phyloP scores from a whole-genome alignment of 2,797 vertebrate genomes.

The Sparidentex hasta region DNA sequence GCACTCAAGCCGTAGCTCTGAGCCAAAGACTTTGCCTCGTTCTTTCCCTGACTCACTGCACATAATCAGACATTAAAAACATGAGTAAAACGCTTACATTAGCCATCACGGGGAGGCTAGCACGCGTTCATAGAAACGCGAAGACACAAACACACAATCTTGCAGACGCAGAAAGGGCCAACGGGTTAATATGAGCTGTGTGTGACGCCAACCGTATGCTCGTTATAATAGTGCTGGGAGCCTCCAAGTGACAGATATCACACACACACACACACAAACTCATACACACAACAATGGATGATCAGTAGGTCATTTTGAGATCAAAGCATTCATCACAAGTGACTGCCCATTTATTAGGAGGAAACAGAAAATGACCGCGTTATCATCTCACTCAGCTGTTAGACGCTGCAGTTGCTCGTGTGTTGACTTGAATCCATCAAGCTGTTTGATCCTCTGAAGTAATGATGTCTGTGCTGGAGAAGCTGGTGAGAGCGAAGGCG shows the following conservation, averaged over 20 bases:
- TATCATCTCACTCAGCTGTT: constrained; percentile 44
- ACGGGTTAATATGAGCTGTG: constrained; percentile 78
- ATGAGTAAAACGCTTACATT: constrained; percentile 76
- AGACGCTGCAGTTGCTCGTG: constrained; percentile 4
- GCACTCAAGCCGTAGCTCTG: constrained; percentile 66
- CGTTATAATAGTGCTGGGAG: constrained; percentile 82
- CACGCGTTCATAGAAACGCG: constrained; percentile 20
- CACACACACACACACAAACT: constrained; percentile 51
- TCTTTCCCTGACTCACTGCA: constrained; percentile 74
- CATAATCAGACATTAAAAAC: constrained; percentile 78
- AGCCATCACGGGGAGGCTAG: constrained; percentile 32
- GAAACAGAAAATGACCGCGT: constrained; percentile 57
- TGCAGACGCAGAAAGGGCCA: constrained; percentile 65
- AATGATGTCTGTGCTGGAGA: constrained; percentile 1
- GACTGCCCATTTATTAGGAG: constrained; percentile 61
- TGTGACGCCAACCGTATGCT: constrained; percentile 82
- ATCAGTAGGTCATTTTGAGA: constrained; percentile 71
- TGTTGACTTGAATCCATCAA: neutral
- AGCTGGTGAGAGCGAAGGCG: neutral
- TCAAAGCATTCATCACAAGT: constrained; percentile 69
- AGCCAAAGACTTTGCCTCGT: constrained; percentile 71
- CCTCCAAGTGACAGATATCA: constrained; percentile 80
- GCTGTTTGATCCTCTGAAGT: constrained; percentile 28
- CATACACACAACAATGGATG: constrained; percentile 47
- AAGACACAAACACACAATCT: constrained; percentile 51